Evolutionary conservation across 2,113 vertebrate genomes (phyloP).

Genomic region (Nyctibius bracteatus): DNA sequence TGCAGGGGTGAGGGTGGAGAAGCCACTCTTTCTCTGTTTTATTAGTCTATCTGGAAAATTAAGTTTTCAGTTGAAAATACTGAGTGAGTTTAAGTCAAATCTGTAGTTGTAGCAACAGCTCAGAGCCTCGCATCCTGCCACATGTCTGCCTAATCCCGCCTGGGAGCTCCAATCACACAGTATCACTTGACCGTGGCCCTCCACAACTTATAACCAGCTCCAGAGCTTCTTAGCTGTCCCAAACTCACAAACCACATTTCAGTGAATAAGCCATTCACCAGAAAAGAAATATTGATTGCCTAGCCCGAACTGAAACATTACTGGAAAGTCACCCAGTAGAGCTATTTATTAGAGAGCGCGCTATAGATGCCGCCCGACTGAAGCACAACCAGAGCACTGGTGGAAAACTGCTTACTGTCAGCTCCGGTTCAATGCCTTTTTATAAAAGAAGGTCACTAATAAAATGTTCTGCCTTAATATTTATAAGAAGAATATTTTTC

Average conservation of each 20-base stretch:
- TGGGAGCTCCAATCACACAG: neutral
- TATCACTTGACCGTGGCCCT: neutral
- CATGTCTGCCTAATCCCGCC: fast-evolving
- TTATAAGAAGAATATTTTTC: neutral
- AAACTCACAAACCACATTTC: neutral
- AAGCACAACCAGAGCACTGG: neutral
- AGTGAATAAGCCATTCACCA: slow-evolving; percentile 13
- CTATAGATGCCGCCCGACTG: neutral
- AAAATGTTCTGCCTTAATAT: neutral
- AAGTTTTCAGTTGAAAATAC: neutral
- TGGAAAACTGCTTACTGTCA: slow-evolving; percentile 4
- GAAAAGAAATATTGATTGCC: neutral
- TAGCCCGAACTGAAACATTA: neutral
- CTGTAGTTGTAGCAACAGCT: fast-evolving
- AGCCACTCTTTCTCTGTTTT: neutral
- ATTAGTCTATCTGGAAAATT: neutral
- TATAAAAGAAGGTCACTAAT: neutral
- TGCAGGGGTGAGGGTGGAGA: neutral
- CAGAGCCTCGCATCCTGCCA: neutral
- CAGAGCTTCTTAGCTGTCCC: neutral
- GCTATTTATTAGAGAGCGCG: neutral
- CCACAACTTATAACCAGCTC: neutral
- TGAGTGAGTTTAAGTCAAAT: neutral
- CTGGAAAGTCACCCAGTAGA: neutral
- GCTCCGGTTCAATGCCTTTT: neutral